Evolutionary conservation across 1,140 invertebrate genomes (phyloP), one percentile per base, ranked within the genome.

Genomic region (Agrilus planipennis): DNA sequence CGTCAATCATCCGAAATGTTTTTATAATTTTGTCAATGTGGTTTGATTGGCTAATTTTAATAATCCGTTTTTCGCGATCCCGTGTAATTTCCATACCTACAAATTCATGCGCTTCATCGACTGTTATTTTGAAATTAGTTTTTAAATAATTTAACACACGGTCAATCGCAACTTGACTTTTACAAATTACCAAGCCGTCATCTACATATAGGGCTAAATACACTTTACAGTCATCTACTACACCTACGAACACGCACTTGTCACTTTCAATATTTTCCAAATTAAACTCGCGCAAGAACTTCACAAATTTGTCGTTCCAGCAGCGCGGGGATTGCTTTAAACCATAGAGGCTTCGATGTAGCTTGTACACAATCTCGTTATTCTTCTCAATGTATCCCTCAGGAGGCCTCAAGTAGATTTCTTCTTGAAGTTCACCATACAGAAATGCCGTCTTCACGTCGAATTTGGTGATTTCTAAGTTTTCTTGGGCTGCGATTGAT

Each of bases 391-490:
- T 43, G 23, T 16, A 39, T 1, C 32, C 39, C 21, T 18, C 19
- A 0, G 44, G 44, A 9, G 16, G 17, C 20, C 42, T 27, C 36
- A 46, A 19, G 27, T 12, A 49, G 12, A 42, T 39, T 11, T 39
- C 49, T 46, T 65, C 54, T 2, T 62, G 32, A 25, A 64, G 39
- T 4, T 56, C 22, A 12, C 58, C 58, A 45, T 63, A 49, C 5
- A 64, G 42, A 46, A 65, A 67, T 9, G 62, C 62, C 2, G 53
- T 60, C 39, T 47, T 49, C 11, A 64, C 49, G 47, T 67, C 64
- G 22, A 64, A 51, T 27, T 61, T 52, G 2, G 18, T 28, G 0
- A 58, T 45, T 19, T 46, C 38, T 9, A 54, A 42, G 28, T 57
- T 43, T 16, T 52, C 15, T 27, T 42, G 34, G 3, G 54, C 57